These are phyloP conservation scores for Macrocentrus cingulum DNA, from an alignment of 1,140 invertebrate species.

Conservation along the genomic window DNA sequence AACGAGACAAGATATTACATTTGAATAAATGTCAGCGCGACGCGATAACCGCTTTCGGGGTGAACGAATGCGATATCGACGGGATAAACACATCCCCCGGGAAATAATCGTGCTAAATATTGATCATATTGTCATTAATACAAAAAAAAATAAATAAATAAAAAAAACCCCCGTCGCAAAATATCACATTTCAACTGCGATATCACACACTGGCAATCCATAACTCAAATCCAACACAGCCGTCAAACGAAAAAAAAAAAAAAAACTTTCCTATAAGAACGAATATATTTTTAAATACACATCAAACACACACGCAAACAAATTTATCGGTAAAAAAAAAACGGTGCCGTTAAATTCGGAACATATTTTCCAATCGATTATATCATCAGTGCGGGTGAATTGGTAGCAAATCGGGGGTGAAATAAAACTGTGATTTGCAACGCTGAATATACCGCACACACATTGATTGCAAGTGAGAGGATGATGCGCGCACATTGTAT, in stretches of 20 bases:
- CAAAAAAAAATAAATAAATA: too few relatives aligned
- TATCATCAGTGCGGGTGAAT: conserved; percentile 3
- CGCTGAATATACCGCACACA: conserved; percentile 12
- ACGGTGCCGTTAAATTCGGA: conserved; percentile 11
- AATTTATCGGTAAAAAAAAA: conserved; percentile 4
- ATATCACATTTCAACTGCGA: not conserved
- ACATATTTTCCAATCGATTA: conserved; percentile 26
- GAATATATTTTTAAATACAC: too few relatives aligned
- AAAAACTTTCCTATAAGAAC: too few relatives aligned
- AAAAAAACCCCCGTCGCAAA: too few relatives aligned
- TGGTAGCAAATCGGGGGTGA: conserved; percentile 15
- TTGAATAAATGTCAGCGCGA: conserved; percentile 28
- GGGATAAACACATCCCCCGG: conserved; percentile 22
- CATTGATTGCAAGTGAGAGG: too few relatives aligned
- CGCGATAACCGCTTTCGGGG: conserved; percentile 17
- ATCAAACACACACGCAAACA: not conserved
- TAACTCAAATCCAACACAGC: too few relatives aligned
- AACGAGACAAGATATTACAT: conserved; percentile 31
- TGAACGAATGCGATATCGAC: conserved; percentile 26
- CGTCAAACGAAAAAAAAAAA: too few relatives aligned
- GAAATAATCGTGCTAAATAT: conserved; percentile 26
- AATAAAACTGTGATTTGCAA: conserved; percentile 25
- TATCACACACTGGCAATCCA: too few relatives aligned
- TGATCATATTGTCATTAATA: conserved; percentile 29
- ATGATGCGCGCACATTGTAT: too few relatives aligned